These are phyloP conservation scores for Colistium nudipinnis DNA, from an alignment of 2,113 vertebrate species.

Conservation along the genomic window DNA sequence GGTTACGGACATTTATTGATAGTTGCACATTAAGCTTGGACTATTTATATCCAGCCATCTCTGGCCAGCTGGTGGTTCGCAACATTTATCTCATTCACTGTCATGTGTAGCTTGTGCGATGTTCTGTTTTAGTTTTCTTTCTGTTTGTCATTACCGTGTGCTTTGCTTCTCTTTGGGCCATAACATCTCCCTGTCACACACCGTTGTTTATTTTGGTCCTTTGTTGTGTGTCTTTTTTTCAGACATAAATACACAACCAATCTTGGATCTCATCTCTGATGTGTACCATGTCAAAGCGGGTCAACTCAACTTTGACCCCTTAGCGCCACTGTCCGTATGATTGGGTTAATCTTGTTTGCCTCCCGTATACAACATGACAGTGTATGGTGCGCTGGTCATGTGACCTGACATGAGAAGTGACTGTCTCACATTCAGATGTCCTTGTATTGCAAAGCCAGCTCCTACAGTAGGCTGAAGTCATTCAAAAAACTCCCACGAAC, in stretches of 20 bases:
- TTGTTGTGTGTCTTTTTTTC: too few species aligned
- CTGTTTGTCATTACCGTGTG: background rate
- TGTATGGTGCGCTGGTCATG: constrained; percentile 1
- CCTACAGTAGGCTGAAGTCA: too few species aligned
- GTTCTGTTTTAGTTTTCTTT: background rate
- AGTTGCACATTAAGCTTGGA: background rate
- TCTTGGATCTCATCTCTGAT: too few species aligned
- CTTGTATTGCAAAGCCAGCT: constrained; percentile 17
- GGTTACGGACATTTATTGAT: background rate
- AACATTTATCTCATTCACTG: background rate
- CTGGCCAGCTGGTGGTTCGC: too few species aligned
- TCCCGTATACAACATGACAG: constrained; percentile 50
- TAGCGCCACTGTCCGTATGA: constrained; percentile 35
- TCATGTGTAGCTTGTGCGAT: background rate
- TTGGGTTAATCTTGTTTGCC: constrained; percentile 12
- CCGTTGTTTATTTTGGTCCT: too few species aligned
- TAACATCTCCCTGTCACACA: too few species aligned
- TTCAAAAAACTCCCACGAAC: too few species aligned
- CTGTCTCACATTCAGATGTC: constrained; percentile 26
- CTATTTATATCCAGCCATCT: background rate
- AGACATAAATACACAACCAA: too few species aligned
- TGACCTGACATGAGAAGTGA: constrained; percentile 28
- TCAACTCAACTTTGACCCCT: background rate
- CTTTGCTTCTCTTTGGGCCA: too few species aligned
- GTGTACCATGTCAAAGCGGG: constrained; percentile 11